Evolutionary conservation across 1,140 invertebrate species (phyloP), one percentile per base, ranked within the genome.

Genomic region (Temnothorax curvispinosus): DNA sequence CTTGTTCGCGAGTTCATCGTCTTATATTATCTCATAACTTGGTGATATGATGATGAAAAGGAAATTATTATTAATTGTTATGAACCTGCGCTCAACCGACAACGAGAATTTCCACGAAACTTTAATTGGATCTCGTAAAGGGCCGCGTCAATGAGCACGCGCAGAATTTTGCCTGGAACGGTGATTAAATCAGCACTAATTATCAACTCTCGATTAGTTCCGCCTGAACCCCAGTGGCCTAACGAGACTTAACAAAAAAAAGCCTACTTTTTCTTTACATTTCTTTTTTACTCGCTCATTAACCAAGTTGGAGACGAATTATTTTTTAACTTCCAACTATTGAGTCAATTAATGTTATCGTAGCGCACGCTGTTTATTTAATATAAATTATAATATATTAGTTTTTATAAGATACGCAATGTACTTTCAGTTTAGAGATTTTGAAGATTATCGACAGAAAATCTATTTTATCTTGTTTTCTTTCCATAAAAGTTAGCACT

Each of bases 131-230:
- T 60, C 67, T 54, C 27, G 41, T 41, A n/a, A 74, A 82, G 27
- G n/a, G 7, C 6, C 32, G n/a, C 35, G 27, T 18, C 56, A 38
- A 85, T 35, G 74, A 76, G 32, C 32, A 56, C 62, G 44, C 35
- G 65, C 71, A 52, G 58, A 76, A 77, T 64, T 77, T 65, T 77
- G 47, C 21, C 58, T 78, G 47, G 38, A 60, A 62, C 50, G 52
- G 52, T 50, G 52, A 87, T 87, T 87, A 86, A 87, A 87, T 72
- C 69, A 72, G 82, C 71, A 67, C 69, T 86, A 86, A 87, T 87
- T 87, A 87, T 75, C 82, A 76, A 86, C 82, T 87, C 56, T 75
- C 50, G 54, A 85, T 85, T 85, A 85, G 58, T 85, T 80, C 52
- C n/a, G 21, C 21, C 35, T 38, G 15, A n/a, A 77, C 7, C 27